Evolutionary conservation across 2,113 vertebrate species (phyloP), one percentile per base, ranked within the genome.

Genomic region (Amblyopsis rosae): DNA sequence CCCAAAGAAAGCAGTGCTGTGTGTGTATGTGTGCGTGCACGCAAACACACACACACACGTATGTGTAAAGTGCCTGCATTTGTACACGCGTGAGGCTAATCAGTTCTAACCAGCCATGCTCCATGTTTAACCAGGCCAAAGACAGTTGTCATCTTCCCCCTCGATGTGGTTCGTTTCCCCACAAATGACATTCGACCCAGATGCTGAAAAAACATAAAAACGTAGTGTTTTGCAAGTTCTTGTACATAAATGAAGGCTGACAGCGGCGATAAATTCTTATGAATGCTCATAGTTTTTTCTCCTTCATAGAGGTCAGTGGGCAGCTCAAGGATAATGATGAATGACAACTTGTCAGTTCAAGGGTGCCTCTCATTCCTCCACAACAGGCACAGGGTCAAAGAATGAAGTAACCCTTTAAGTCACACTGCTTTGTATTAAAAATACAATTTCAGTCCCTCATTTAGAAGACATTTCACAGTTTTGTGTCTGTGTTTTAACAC

Each of bases 71-170:
- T 26, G 26, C 26, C 26, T 68, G 63, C n/a, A 35, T 67, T 33
- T 73, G 70, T 70, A 62, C 49, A 56, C 58, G 71, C 69, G 73
- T 75, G 77, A 72, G 61, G 45, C 72, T 82, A 82, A 87, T 86
- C 77, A 86, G 77, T 59, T 58, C 62, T 49, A 15, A 50, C 61
- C 82, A 85, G 85, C 65, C 76, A 16, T 70, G 59, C 69, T 47
- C 16, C 59, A 15, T 47, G 59, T 54, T n/a, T 77, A 80, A 68
- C 69, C 72, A 69, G 74, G 59, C 59, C 56, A 55, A 62, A 75
- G 57, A 64, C 13, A 61, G 71, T 66, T 51, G 60, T 1, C 50
- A 26, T 26, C 26, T 26, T 26, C 50, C 50, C 12, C 15, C 15
- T 51, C 15, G 50, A 12, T 9, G 15, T 51, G 13, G 15, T 51